These are phyloP conservation scores for Rotaria socialis DNA, from an alignment of 2,888 invertebrate species.

Conservation along the genomic window DNA sequence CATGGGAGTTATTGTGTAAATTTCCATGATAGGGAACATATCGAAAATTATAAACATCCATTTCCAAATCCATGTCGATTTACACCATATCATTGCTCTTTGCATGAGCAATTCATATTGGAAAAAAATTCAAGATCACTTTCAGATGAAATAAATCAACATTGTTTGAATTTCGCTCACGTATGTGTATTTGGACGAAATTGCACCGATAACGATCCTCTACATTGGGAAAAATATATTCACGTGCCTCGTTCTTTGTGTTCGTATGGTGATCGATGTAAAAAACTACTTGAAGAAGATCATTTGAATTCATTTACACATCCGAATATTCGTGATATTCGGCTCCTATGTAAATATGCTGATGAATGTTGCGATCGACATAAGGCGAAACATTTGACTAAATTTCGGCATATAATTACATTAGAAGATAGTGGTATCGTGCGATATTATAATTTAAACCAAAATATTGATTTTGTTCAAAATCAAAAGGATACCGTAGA, in stretches of 20 bases:
- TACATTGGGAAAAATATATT: background rate
- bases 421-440: background rate
- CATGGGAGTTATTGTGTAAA: background rate
- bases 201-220: background rate
- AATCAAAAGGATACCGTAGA: background rate
- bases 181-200: background rate
- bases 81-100: background rate
- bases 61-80: background rate
- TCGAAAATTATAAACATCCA: background rate
- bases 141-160: background rate
- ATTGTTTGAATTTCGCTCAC: background rate
- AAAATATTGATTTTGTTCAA: background rate
- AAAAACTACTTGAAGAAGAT: background rate
- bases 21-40: background rate
- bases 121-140: background rate
- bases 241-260: background rate
- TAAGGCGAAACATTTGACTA: background rate
- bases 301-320: background rate
- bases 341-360: background rate
- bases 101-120: background rate
- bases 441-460: background rate
- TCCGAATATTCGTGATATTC: background rate
- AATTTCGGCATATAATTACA: background rate
- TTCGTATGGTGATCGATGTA: background rate
- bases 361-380: background rate